These are phyloP conservation scores for Streptopelia turtur DNA, from an alignment of 2,797 vertebrate species.

Conservation along the genomic window DNA sequence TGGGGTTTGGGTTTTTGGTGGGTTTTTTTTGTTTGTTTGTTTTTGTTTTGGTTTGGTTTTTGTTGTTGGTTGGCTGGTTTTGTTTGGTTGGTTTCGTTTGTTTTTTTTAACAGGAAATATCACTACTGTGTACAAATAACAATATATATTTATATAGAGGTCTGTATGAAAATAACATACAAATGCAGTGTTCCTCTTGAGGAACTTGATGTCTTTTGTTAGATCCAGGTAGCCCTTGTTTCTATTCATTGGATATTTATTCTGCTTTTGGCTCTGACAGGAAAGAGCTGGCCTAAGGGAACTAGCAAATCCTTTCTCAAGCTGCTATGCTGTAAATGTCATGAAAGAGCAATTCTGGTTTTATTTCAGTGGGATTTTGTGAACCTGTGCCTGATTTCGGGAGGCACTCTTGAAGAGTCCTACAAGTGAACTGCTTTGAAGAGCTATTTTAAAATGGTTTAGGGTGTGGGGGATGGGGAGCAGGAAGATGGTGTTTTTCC, in stretches of 20 bases:
- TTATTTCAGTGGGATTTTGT: slow-evolving; percentile 49
- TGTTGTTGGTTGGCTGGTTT: no score
- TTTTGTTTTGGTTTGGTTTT: neutral
- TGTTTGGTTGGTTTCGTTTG: neutral
- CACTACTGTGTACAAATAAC: neutral
- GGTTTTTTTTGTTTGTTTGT: neutral
- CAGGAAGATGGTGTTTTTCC: neutral
- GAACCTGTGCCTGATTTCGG: slow-evolving; percentile 14
- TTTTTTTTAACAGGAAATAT: neutral
- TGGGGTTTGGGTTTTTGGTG: no score
- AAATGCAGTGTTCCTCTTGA: neutral
- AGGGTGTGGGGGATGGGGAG: neutral
- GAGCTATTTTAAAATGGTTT: neutral
- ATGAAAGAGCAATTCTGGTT: slow-evolving; percentile 45
- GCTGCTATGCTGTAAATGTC: slow-evolving; percentile 55
- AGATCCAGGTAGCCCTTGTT: slow-evolving; percentile 2
- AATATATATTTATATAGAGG: neutral
- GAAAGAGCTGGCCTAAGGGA: slow-evolving; percentile 35
- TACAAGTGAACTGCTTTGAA: neutral
- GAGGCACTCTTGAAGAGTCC: neutral
- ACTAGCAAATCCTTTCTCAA: slow-evolving; percentile 35
- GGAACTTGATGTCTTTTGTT: neutral
- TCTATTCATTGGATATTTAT: slow-evolving; percentile 5
- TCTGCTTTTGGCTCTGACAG: slow-evolving; percentile 33
- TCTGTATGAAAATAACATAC: neutral